Evolutionary conservation across 2,797 vertebrate species (phyloP), one percentile per base, ranked within the genome.

Genomic region (Oreochromis mossambicus): DNA sequence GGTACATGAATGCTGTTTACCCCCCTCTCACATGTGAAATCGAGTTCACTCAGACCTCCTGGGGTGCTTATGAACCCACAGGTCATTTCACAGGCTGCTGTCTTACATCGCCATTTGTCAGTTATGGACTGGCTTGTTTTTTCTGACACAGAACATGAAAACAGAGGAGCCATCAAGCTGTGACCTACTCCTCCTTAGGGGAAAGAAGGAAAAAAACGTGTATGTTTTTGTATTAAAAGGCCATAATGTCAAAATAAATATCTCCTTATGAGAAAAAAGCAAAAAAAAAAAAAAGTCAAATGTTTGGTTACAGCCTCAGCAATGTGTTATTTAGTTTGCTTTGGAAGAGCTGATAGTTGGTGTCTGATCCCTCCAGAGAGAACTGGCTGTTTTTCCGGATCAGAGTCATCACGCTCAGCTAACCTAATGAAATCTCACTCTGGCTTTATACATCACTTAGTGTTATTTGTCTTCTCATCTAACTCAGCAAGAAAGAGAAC

Each of bases 41-140:
- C 10, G 80, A 83, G 55, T 85, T 85, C 80, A 58, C 70, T 85
- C 75, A 80, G 76, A 55, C 61, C 86, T 84, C 82, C 77, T 12
- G 70, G 68, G 83, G 76, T 34, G 51, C 79, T 83, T 77, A 79
- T 81, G 73, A 84, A 75, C 63, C 55, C 55, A 70, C 17, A 32
- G 68, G 68, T 83, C 75, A 68, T 54, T 79, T 83, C 73, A 78
- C 79, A 36, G 84, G 82, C 77, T 61, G 3, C 73, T n/a, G 63
- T 15, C 5, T 15, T 15, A 68, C 63, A 10, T 24, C 5, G 2
- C 14, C 24, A 15, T 41, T 68, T 24, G 13, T 68, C 63, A 68
- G 36, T 24, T 41, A 26, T 10, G 38, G 21, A 41, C 14, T 46
- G 13, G 5, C 66, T 41, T 43, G n/a, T 21, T 41, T 68, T 68